Evolutionary conservation across 2,797 vertebrate species (phyloP).

Genomic region (Rhinophrynus dorsalis): DNA sequence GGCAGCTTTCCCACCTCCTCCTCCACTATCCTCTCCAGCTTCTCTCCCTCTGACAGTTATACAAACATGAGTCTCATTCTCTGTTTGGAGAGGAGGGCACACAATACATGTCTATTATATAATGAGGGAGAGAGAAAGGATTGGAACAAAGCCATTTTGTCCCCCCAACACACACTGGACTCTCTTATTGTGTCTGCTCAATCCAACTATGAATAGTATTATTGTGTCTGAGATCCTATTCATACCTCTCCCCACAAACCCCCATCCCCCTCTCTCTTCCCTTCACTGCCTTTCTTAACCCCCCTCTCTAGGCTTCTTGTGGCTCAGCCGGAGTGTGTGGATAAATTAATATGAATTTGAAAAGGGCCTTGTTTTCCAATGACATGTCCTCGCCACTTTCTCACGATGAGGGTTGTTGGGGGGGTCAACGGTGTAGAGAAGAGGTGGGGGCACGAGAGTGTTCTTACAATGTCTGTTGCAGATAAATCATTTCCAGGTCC

Average conservation of each 20-base stretch:
- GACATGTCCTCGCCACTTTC: constrained; percentile 45
- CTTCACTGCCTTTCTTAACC: constrained; percentile 15
- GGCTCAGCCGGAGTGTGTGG: constrained; percentile 40
- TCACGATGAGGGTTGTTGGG: constrained; percentile 35
- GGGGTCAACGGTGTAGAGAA: constrained; percentile 22
- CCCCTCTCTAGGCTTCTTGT: constrained; percentile 24
- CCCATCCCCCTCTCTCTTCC: constrained; percentile 32
- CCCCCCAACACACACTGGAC: constrained; percentile 68
- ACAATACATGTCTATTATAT: constrained; percentile 80
- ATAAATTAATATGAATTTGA: constrained; percentile 52
- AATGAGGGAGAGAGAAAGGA: constrained; percentile 52
- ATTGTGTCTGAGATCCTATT: constrained; percentile 83
- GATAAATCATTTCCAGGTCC: constrained; percentile 10
- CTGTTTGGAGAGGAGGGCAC: constrained; percentile 69
- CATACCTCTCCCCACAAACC: constrained; percentile 57
- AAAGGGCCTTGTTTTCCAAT: constrained; percentile 45
- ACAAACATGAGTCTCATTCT: constrained; percentile 76
- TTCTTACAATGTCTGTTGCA: constrained; percentile 16
- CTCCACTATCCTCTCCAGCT: constrained; percentile 46
- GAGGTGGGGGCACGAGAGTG: constrained; percentile 11
- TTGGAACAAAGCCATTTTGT: constrained; percentile 36
- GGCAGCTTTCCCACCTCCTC: constrained; percentile 22
- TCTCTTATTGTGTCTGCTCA: constrained; percentile 82
- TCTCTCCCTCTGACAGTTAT: constrained; percentile 66
- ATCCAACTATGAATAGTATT: constrained; percentile 82